Conservation (phyloP, 2,888 invertebrate genomes). For the Chrysopilus asiliformis region DNA sequence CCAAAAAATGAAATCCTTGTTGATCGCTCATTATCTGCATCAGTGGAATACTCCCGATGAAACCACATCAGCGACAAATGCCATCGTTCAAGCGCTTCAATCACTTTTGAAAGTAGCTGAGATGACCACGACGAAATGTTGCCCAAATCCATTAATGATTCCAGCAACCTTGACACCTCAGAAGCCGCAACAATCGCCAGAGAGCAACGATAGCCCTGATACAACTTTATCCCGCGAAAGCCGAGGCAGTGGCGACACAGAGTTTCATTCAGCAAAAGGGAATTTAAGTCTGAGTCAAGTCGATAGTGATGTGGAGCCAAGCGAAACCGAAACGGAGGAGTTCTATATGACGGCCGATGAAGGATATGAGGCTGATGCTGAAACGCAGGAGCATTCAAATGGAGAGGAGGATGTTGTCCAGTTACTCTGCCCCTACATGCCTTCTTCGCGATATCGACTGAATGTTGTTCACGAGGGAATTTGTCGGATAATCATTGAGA, state of each 20-base stretch:
- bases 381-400: slow-evolving; percentile 26
- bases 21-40: too few species aligned
- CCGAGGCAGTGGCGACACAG: slow-evolving; percentile 20
- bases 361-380: slow-evolving; percentile 36
- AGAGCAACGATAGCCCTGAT: background rate
- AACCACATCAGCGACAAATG: too few species aligned
- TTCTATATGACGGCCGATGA: slow-evolving; percentile 32
- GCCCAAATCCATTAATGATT: too few species aligned
- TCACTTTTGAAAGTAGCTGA: slow-evolving; percentile 33
- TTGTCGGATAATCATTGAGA: slow-evolving; percentile 30
- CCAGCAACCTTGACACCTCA: too few species aligned
- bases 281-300: slow-evolving; percentile 22
- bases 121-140: too few species aligned
- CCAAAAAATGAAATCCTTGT: too few species aligned
- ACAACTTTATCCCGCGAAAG: background rate
- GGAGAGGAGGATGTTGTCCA: slow-evolving; percentile 23
- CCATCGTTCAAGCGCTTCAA: slow-evolving; percentile 30
- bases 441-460: slow-evolving; percentile 30
- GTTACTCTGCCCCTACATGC: slow-evolving; percentile 27
- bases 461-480: slow-evolving; percentile 31
- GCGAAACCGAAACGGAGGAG: slow-evolving; percentile 31
- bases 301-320: slow-evolving; percentile 31
- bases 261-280: slow-evolving; percentile 27
- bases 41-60: too few species aligned
- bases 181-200: too few species aligned